A percentile compares a stretch with the other conserved stretches of the same genome.
phyloP scores from a whole-genome alignment of 2,888 invertebrate species.

The Rhogogaster chlorosoma region DNA sequence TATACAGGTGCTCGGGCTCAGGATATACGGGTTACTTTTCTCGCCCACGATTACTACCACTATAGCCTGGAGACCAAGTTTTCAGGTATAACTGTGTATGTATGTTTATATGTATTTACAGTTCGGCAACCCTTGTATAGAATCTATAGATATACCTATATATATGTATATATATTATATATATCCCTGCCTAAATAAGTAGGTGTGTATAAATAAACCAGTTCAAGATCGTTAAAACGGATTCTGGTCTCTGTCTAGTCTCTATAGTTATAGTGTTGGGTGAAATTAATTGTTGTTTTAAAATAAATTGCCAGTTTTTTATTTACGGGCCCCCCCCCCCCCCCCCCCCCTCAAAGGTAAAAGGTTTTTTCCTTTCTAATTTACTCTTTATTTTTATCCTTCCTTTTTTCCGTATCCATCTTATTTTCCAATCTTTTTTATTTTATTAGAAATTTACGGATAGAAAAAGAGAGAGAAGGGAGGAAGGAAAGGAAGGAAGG shows the following conservation, averaged over 20 bases:
- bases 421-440: not conserved
- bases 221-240: not conserved
- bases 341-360: not conserved
- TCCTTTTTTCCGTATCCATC: not conserved
- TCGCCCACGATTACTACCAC: not conserved
- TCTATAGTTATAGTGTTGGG: not conserved
- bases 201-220: not conserved
- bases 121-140: not conserved
- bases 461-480: not conserved
- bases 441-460: not conserved
- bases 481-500: not conserved
- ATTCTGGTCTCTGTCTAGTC: not conserved
- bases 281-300: not conserved
- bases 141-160: not conserved
- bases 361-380: not conserved
- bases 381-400: not conserved
- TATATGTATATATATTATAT: not conserved
- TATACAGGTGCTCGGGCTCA: not conserved
- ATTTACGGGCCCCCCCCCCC: not conserved
- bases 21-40: not conserved
- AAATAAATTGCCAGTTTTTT: not conserved
- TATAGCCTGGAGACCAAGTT: not conserved
- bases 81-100: not conserved
- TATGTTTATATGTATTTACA: not conserved
- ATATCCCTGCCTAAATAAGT: not conserved